Conservation (phyloP, 2,797 vertebrate genomes). For the Tapera naevia region DNA sequence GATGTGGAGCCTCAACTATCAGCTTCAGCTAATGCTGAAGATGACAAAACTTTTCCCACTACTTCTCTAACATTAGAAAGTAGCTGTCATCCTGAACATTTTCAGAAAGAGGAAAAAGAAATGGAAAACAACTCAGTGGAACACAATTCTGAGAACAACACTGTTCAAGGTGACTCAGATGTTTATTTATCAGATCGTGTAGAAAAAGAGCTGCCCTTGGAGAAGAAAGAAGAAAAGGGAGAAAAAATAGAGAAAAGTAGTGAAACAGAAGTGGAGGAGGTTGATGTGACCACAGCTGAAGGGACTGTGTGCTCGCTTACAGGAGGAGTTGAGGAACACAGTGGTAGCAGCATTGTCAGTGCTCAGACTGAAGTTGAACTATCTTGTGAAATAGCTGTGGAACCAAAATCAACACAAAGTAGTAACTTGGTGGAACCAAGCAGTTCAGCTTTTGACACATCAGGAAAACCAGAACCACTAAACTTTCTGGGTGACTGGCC, state of each 20-base stretch:
- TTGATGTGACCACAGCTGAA: background rate
- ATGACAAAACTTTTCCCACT: background rate
- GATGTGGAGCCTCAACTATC: background rate
- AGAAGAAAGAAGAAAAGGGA: constrained; percentile 20
- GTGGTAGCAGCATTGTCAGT: background rate
- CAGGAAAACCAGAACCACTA: constrained; percentile 66
- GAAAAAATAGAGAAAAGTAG: background rate
- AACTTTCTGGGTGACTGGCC: constrained; percentile 94
- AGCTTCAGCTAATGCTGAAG: background rate
- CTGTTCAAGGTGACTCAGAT: background rate
- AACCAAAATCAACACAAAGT: constrained; percentile 26
- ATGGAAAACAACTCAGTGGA: background rate
- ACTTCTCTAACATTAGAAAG: constrained; percentile 8
- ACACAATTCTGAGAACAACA: background rate
- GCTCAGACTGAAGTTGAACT: constrained; percentile 33
- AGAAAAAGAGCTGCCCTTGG: constrained; percentile 3
- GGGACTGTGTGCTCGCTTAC: background rate
- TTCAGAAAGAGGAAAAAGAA: constrained; percentile 49
- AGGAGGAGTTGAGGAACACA: constrained; percentile 10
- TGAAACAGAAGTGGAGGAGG: background rate
- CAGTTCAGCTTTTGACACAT: constrained; percentile 19
- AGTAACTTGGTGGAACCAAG: constrained; percentile 30
- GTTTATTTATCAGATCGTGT: constrained; percentile 20
- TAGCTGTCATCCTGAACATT: background rate
- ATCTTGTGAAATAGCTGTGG: background rate